Percentiles rank a stretch among this genome's conserved stretches.
Evolutionary conservation across 1,140 invertebrate genomes (phyloP).

Genomic region (Orussus abietinus): DNA sequence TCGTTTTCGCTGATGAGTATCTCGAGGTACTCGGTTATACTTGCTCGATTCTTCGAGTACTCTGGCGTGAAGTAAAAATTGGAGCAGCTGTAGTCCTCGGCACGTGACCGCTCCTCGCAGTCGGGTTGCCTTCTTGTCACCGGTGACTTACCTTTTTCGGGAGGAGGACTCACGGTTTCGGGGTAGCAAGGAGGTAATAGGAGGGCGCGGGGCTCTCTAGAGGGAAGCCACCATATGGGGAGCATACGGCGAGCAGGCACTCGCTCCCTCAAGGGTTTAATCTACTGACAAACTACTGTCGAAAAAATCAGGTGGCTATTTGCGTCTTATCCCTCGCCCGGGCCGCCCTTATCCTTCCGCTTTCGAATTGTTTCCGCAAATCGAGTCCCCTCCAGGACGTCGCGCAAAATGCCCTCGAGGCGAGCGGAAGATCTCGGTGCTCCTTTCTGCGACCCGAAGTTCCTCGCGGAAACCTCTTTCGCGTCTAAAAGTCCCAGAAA

Average conservation of each 20-base stretch:
- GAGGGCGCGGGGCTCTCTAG: slow-evolving; percentile 29
- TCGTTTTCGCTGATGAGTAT: too few species aligned
- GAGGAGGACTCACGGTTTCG: slow-evolving; percentile 5
- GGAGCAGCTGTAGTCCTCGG: too few species aligned
- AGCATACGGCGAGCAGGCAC: slow-evolving; percentile 50
- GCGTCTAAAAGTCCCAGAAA: too few species aligned
- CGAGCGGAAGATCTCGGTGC: too few species aligned
- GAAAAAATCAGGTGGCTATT: slow-evolving; percentile 44
- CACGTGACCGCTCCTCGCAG: too few species aligned
- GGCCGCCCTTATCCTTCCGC: not conserved
- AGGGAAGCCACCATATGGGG: slow-evolving; percentile 47
- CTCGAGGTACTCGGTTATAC: too few species aligned
- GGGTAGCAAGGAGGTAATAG: slow-evolving; percentile 11
- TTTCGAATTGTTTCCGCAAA: not conserved
- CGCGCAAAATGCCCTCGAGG: too few species aligned
- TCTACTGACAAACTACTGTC: slow-evolving; percentile 48
- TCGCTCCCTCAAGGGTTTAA: slow-evolving; percentile 42
- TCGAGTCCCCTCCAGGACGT: too few species aligned
- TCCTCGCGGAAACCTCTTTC: too few species aligned
- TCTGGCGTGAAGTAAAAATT: too few species aligned
- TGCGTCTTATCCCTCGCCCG: slow-evolving; percentile 6
- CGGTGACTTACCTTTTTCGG: not conserved
- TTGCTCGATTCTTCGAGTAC: too few species aligned
- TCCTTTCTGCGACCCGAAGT: too few species aligned
- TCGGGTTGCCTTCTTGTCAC: not conserved